Conservation (phyloP, 37 sponge, comb jelly and placozoan genomes). For the Beroe forskalii region DNA sequence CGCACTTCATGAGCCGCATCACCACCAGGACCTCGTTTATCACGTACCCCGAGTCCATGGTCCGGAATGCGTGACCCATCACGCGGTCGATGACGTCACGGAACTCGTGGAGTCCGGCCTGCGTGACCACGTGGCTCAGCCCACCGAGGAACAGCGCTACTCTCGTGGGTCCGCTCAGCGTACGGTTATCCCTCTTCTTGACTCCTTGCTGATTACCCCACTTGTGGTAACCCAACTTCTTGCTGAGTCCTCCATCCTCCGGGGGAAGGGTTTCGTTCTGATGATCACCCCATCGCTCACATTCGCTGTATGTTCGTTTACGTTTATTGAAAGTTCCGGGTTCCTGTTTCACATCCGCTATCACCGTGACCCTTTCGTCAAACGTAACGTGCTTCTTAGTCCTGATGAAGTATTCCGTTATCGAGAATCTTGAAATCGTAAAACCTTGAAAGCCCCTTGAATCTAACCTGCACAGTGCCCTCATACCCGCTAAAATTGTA, state of each 20-base stretch:
- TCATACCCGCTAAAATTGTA: no score
- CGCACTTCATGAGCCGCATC: neutral
- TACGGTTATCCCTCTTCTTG: no score
- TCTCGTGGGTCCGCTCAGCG: neutral
- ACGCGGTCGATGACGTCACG: neutral
- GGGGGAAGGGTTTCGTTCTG: no score
- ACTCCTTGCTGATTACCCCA: neutral
- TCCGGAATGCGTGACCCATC: neutral
- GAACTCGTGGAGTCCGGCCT: neutral
- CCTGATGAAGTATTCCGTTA: no score
- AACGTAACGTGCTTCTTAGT: neutral
- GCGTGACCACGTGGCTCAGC: neutral
- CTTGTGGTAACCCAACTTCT: no score
- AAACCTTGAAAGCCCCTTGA: no score
- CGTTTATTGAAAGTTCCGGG: no score
- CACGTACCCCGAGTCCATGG: neutral
- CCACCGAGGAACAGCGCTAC: neutral
- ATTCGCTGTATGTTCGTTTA: no score
- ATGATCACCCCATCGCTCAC: no score
- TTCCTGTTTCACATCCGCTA: neutral
- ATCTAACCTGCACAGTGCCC: no score
- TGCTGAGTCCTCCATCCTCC: no score
- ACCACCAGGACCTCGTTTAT: neutral
- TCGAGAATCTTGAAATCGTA: no score
- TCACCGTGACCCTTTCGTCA: neutral